These are phyloP conservation scores for Dromius quadrimaculatus DNA, from an alignment of 2,888 invertebrate genomes.

Conservation along the genomic window DNA sequence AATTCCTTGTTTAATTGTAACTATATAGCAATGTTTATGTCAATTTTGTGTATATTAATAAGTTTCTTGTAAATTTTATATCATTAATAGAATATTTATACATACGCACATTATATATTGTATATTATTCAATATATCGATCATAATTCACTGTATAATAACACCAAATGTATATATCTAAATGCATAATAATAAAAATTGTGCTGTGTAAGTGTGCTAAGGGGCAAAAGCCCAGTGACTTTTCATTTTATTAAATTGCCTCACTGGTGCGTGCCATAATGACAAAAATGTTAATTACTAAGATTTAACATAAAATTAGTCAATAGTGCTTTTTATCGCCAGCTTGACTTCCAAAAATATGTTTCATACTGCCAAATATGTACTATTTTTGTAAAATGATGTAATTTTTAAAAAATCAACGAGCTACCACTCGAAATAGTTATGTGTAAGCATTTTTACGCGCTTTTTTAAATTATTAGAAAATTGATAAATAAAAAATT, in stretches of 20 bases:
- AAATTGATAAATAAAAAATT: too few species aligned
- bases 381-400: slow-evolving; percentile 49
- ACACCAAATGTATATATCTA: slow-evolving; percentile 52
- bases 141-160: slow-evolving; percentile 47
- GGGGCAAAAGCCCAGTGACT: slow-evolving; percentile 38
- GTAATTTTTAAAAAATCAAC: background rate
- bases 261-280: slow-evolving; percentile 47
- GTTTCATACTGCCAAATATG: slow-evolving; percentile 49
- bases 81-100: slow-evolving; percentile 35
- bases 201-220: slow-evolving; percentile 45
- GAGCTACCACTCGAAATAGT: background rate
- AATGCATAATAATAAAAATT: slow-evolving; percentile 35
- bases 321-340: slow-evolving; percentile 44
- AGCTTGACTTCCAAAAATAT: slow-evolving; percentile 48
- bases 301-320: slow-evolving; percentile 32
- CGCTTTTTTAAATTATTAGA: too few species aligned
- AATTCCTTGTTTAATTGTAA: background rate
- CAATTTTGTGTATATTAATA: slow-evolving; percentile 30
- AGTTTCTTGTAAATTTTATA: slow-evolving; percentile 35
- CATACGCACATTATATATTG: slow-evolving; percentile 42
- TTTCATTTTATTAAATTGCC: slow-evolving; percentile 24
- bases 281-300: slow-evolving; percentile 26
- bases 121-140: slow-evolving; percentile 40
- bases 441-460: too few species aligned
- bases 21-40: slow-evolving; percentile 8